These are phyloP conservation scores for Cryptoleucopteryx plumbea DNA, from an alignment of 2,113 vertebrate species.

Conservation along the genomic window DNA sequence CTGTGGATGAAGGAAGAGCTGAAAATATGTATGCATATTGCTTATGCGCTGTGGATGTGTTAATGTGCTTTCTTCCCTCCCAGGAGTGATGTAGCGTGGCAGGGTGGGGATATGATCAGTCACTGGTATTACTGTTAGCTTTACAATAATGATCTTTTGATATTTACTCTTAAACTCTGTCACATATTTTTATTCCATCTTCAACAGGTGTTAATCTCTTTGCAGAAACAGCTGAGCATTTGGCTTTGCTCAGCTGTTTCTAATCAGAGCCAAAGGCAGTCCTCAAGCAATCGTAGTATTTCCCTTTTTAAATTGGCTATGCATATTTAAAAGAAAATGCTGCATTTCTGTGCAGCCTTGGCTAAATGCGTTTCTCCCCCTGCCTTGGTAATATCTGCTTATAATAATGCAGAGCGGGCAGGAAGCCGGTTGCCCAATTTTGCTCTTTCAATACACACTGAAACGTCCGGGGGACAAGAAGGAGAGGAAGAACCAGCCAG, in stretches of 20 bases:
- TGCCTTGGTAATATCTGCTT: neutral
- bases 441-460: neutral
- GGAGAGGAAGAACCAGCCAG: neutral
- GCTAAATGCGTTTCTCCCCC: neutral
- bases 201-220: conserved; percentile 64
- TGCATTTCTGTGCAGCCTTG: neutral
- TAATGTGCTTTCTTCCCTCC: neutral
- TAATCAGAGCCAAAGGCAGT: conserved; percentile 58
- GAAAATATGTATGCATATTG: neutral
- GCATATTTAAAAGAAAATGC: conserved; percentile 52
- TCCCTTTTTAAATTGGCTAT: conserved; percentile 27
- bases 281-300: neutral
- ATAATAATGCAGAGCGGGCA: neutral
- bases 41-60: neutral
- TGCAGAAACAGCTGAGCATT: conserved; percentile 47
- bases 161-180: conserved; percentile 38
- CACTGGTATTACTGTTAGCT: neutral
- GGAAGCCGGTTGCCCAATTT: neutral
- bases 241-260: conserved; percentile 56
- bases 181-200: conserved; percentile 43
- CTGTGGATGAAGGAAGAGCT: neutral
- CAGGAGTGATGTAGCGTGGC: neutral
- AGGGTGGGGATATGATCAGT: neutral
- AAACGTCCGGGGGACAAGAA: neutral
- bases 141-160: conserved; percentile 40